Percentiles rank a stretch among this genome's conserved stretches.
Conservation (phyloP, 1,140 invertebrate species). For the Scaptomyza hsui region DNA sequence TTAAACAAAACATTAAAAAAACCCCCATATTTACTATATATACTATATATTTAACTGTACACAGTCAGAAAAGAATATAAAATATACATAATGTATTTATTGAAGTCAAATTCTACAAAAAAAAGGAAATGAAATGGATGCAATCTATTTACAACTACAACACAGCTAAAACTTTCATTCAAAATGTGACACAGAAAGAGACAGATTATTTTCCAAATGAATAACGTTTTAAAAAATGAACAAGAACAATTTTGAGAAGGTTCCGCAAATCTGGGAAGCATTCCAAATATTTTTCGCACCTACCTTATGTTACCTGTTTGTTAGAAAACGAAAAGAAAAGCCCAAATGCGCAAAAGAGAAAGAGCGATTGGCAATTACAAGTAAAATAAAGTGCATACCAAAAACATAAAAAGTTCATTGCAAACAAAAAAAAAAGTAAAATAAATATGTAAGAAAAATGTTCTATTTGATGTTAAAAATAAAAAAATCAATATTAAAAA, state of each 20-base stretch:
- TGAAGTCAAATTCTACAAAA: constrained; percentile 57
- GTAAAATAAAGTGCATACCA: constrained; percentile 32
- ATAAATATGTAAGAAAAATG: constrained; percentile 45
- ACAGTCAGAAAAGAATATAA: constrained; percentile 12
- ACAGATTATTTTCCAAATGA: constrained; percentile 23
- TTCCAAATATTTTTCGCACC: constrained; percentile 72
- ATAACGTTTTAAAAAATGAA: not conserved
- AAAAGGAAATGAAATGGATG: constrained; percentile 54
- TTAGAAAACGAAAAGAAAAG: constrained; percentile 27
- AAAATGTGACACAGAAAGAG: not conserved
- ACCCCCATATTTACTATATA: constrained; percentile 15
- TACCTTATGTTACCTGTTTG: constrained; percentile 69
- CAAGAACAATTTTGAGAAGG: constrained; percentile 6
- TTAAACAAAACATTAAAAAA: constrained; percentile 18
- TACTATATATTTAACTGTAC: not conserved
- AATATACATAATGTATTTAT: constrained; percentile 59
- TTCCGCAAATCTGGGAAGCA: constrained; percentile 20
- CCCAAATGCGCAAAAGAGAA: constrained; percentile 22
- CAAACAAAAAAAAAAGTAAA: constrained; percentile 25
- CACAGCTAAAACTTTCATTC: constrained; percentile 2
- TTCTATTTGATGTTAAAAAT: constrained; percentile 79
- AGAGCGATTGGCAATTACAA: constrained; percentile 42
- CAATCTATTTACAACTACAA: constrained; percentile 69
- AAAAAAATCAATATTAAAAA: constrained; percentile 47
- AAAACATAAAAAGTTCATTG: constrained; percentile 35